Conservation (phyloP, 2,888 invertebrate species). For the Monochamus alternatus region DNA sequence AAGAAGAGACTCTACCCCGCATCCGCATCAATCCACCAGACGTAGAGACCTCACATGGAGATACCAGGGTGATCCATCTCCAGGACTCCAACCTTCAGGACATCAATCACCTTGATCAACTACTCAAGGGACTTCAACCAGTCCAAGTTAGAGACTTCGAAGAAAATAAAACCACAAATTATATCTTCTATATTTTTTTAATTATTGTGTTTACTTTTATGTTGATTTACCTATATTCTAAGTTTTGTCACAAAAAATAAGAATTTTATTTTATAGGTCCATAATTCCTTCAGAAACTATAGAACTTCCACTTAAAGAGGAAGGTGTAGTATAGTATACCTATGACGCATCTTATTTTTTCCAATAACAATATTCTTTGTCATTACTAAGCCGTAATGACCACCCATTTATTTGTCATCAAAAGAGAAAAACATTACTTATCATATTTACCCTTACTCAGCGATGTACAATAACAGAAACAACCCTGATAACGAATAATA, state of each 20-base stretch:
- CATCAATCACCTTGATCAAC: constrained; percentile 12
- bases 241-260: constrained; percentile 19
- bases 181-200: constrained; percentile 11
- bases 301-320: constrained; percentile 17
- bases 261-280: background rate
- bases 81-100: constrained; percentile 10
- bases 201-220: constrained; percentile 16
- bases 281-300: constrained; percentile 17
- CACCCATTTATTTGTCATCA: background rate
- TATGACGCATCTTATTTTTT: constrained; percentile 13
- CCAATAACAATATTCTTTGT: constrained; percentile 21
- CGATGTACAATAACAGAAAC: constrained; percentile 11
- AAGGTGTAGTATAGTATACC: constrained; percentile 18
- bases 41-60: constrained; percentile 3
- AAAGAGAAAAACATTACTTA: constrained; percentile 11
- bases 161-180: constrained; percentile 10
- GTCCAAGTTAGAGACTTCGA: constrained; percentile 18
- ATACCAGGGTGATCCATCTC: constrained; percentile 10
- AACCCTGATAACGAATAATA: constrained; percentile 7
- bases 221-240: constrained; percentile 14
- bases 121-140: constrained; percentile 8
- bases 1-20: constrained; percentile 15
- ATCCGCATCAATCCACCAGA: constrained; percentile 2
- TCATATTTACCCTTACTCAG: constrained; percentile 12
- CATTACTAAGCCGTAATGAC: constrained; percentile 21